Percentiles rank a stretch among this genome's conserved stretches.
Conservation (phyloP, 2,888 invertebrate genomes). For the Drosophila fungiperda region DNA sequence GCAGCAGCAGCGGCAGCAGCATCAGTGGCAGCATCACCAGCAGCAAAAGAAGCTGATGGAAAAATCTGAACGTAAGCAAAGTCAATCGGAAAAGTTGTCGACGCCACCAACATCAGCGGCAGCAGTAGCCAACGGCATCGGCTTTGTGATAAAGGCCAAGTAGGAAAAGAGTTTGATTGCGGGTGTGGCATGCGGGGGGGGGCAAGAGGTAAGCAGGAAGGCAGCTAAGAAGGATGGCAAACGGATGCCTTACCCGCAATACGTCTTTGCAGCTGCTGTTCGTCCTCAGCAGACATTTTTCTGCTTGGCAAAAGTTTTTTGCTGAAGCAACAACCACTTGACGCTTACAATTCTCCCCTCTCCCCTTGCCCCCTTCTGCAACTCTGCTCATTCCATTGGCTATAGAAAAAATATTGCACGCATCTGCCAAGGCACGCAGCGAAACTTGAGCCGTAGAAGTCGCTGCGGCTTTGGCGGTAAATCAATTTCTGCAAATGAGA, state of each 20-base stretch:
- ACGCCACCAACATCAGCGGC: slow-evolving; percentile 42
- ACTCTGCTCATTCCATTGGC: neutral
- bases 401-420: slow-evolving; percentile 74
- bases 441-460: slow-evolving; percentile 38
- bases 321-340: slow-evolving; percentile 74
- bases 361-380: neutral
- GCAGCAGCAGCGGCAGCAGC: slow-evolving; percentile 1
- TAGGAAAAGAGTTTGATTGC: neutral
- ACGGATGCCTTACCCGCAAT: slow-evolving; percentile 52
- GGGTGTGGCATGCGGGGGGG: neutral
- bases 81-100: slow-evolving; percentile 82
- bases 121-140: slow-evolving; percentile 30
- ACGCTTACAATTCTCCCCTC: slow-evolving; percentile 36
- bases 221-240: slow-evolving; percentile 34
- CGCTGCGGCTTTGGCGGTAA: slow-evolving; percentile 81
- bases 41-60: slow-evolving; percentile 61
- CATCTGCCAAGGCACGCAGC: slow-evolving; percentile 57
- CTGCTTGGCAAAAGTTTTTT: slow-evolving; percentile 67
- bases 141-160: slow-evolving; percentile 60
- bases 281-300: slow-evolving; percentile 72
- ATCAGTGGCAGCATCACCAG: neutral
- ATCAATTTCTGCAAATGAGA: slow-evolving; percentile 84
- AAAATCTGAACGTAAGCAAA: slow-evolving; percentile 81
- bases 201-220: slow-evolving; percentile 3
- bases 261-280: slow-evolving; percentile 55